These are phyloP conservation scores for Caracal caracal DNA, from an alignment of 2,113 vertebrate species.

Conservation along the genomic window DNA sequence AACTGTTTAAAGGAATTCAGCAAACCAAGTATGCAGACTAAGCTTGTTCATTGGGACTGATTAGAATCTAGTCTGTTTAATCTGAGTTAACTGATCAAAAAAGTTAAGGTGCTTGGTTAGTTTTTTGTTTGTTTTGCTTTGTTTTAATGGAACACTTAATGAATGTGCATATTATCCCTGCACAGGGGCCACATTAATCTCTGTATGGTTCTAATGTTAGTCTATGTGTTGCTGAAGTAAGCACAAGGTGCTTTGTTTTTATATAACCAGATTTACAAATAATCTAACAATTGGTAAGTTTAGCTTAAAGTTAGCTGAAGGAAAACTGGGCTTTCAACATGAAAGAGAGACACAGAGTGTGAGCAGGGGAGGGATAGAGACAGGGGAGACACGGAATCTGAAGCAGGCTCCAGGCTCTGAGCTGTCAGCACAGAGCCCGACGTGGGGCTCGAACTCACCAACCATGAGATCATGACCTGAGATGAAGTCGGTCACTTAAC, in stretches of 20 bases:
- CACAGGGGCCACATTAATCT: neutral
- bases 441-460: no score
- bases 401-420: no score
- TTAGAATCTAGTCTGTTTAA: neutral
- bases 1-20: neutral
- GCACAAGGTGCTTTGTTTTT: neutral
- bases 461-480: no score
- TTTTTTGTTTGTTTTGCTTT: neutral
- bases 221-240: neutral
- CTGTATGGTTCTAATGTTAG: neutral
- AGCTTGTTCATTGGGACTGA: neutral
- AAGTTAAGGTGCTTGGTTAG: neutral
- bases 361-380: no score
- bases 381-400: no score
- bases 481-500: no score
- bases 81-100: neutral
- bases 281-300: neutral
- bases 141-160: neutral
- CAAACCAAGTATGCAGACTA: neutral
- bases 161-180: neutral
- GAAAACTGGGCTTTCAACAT: slow-evolving; percentile 42
- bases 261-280: slow-evolving; percentile 24
- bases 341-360: no score
- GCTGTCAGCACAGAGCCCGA: no score
- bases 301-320: neutral